phyloP scores from a whole-genome alignment of 2,113 vertebrate species.

The Crotalus tigris region DNA sequence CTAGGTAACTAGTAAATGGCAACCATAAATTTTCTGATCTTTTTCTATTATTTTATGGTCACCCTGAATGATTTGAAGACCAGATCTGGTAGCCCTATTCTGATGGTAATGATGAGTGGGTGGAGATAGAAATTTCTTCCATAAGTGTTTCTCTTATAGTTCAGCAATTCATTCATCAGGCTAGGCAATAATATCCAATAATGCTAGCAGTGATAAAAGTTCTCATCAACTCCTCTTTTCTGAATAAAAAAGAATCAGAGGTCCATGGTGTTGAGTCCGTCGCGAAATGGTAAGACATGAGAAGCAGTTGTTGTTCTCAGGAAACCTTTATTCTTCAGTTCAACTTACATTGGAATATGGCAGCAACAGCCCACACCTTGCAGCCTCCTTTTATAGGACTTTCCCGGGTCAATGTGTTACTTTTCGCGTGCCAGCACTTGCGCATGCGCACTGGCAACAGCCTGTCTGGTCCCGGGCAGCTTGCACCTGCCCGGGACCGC shows the following conservation, averaged over 20 bases:
- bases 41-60: background rate
- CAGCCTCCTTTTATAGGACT: no score
- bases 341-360: no score
- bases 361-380: no score
- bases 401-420: no score
- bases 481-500: no score
- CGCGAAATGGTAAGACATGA: no score
- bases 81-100: background rate
- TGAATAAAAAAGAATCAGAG: background rate
- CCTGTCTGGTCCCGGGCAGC: no score
- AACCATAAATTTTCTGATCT: background rate
- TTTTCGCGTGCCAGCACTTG: no score
- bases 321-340: no score
- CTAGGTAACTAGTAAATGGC: background rate
- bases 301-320: no score
- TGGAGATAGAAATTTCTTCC: background rate
- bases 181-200: background rate
- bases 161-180: background rate
- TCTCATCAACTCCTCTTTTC: background rate
- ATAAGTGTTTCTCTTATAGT: background rate
- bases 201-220: background rate
- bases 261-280: background rate
- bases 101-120: background rate
- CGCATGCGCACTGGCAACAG: no score
- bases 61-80: background rate